Conservation (phyloP, 2,888 invertebrate species). For the Drosophila falleni region DNA sequence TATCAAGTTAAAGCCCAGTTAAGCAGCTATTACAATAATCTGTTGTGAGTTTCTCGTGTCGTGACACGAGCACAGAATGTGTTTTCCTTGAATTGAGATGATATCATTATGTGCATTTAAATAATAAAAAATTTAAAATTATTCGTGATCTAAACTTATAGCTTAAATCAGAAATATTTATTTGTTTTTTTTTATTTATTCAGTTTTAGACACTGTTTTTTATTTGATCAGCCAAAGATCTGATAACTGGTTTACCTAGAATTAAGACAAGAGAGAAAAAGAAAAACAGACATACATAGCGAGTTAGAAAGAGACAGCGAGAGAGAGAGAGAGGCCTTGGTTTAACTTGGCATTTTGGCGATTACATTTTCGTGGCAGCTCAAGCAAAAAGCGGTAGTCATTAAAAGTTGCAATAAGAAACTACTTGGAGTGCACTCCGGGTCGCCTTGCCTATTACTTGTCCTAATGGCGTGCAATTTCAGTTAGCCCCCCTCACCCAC, state of each 20-base stretch:
- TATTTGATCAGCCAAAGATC: neutral
- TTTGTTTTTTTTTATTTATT: neutral
- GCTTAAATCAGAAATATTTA: neutral
- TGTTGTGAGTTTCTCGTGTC: neutral
- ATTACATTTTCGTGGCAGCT: slow-evolving; percentile 55
- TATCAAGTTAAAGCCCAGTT: neutral
- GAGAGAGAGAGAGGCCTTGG: slow-evolving; percentile 3
- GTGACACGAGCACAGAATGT: neutral
- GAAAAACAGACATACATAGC: neutral
- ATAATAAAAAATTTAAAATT: too few species aligned
- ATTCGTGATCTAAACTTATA: too few species aligned
- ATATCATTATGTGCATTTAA: too few species aligned
- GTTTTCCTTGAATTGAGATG: too few species aligned
- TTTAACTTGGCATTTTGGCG: slow-evolving; percentile 28
- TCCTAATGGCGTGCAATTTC: slow-evolving; percentile 75
- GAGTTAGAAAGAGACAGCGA: neutral
- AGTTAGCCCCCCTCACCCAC: slow-evolving; percentile 28
- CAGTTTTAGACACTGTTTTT: neutral
- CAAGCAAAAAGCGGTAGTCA: slow-evolving; percentile 54
- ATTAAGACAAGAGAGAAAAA: neutral
- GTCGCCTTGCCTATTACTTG: slow-evolving; percentile 75
- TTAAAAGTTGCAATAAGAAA: slow-evolving; percentile 71
- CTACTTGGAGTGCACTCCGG: slow-evolving; percentile 69
- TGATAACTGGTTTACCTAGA: neutral
- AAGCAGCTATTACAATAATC: slow-evolving; percentile 1